Evolutionary conservation across 2,113 vertebrate genomes (phyloP).

Genomic region (Anoplopoma fimbria): DNA sequence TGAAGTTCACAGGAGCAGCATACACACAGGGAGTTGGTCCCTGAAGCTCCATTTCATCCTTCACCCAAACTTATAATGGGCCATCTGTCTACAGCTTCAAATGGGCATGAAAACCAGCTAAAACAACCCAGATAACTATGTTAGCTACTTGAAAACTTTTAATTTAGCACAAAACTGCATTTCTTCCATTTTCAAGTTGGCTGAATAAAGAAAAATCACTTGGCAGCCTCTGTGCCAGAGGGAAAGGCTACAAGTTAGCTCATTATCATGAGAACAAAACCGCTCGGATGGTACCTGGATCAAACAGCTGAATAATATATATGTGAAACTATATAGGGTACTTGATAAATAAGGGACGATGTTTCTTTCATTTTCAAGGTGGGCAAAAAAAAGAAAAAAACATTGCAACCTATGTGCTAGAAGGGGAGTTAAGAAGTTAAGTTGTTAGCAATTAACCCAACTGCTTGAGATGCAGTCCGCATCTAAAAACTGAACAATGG

Average conservation of each 20-base stretch:
- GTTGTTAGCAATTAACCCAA: slow-evolving; percentile 7
- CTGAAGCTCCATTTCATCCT: slow-evolving; percentile 51
- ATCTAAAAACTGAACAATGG: background rate
- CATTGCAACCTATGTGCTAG: background rate
- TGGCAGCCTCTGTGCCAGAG: background rate
- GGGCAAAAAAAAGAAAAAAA: background rate
- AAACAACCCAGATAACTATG: slow-evolving; percentile 8
- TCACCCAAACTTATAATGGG: slow-evolving; percentile 42
- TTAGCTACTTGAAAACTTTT: slow-evolving; percentile 22
- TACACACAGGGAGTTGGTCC: slow-evolving; percentile 24
- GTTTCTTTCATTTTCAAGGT: background rate
- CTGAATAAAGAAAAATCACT: background rate
- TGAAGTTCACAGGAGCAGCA: slow-evolving; percentile 25
- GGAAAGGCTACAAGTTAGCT: background rate
- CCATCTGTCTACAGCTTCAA: slow-evolving; percentile 48
- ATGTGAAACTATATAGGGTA: background rate
- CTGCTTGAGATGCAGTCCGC: no score
- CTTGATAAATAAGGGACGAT: background rate
- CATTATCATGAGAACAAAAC: background rate
- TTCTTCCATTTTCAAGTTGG: slow-evolving; percentile 23
- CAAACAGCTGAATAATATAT: background rate
- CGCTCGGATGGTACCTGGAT: background rate
- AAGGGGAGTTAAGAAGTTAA: background rate
- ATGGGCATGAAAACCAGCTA: slow-evolving; percentile 21
- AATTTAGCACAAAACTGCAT: slow-evolving; percentile 12